Percentiles rank a stretch among this genome's conserved stretches.
Conservation (phyloP, 64 coral and sea anemone species). For the Stichodactyla mertensii region DNA sequence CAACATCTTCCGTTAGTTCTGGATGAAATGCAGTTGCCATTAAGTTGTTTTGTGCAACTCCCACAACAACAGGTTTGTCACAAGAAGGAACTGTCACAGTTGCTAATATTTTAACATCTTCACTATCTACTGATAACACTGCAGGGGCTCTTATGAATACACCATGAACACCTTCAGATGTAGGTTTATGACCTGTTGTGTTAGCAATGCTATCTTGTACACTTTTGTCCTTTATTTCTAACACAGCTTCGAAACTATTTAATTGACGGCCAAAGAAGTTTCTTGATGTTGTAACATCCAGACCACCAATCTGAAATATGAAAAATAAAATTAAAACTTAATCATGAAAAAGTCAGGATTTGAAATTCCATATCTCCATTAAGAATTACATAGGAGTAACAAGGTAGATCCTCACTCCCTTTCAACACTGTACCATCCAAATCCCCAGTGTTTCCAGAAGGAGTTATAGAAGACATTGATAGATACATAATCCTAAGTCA, state of each 20-base stretch:
- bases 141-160: conserved; percentile 94
- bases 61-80: conserved; percentile 78
- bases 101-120: conserved; percentile 68
- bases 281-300: conserved; percentile 91
- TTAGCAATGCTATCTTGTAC: conserved; percentile 35
- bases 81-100: conserved; percentile 48
- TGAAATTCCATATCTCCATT: too few species aligned
- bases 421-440: too few species aligned
- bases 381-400: too few species aligned
- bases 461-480: too few species aligned
- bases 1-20: conserved; percentile 87
- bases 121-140: conserved; percentile 73
- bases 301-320: conserved; percentile 66
- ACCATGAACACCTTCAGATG: conserved; percentile 48
- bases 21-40: conserved; percentile 96
- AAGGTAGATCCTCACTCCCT: too few species aligned
- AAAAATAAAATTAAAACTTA: not conserved
- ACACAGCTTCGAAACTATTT: conserved; percentile 83
- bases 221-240: conserved; percentile 32
- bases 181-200: not conserved
- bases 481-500: too few species aligned
- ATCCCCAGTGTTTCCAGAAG: too few species aligned
- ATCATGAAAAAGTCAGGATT: too few species aligned
- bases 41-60: conserved; percentile 73
- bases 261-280: conserved; percentile 96